Percentiles rank a stretch among this genome's conserved stretches.
These are phyloP conservation scores for Bembecia ichneumoniformis DNA, from an alignment of 2,888 invertebrate species.

Conservation along the genomic window DNA sequence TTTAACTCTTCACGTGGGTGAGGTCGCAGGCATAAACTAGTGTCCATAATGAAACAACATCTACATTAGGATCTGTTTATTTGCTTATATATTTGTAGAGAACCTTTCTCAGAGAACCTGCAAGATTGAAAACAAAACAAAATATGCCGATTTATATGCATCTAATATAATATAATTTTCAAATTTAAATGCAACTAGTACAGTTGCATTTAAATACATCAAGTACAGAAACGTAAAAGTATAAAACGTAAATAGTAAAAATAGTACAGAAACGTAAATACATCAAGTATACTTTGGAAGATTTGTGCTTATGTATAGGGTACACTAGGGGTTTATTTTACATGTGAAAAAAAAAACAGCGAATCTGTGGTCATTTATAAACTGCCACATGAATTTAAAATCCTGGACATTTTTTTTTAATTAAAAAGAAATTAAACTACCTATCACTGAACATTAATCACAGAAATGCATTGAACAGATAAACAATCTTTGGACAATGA, in stretches of 20 bases:
- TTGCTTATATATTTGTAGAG: constrained; percentile 12
- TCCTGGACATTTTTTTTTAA: neutral
- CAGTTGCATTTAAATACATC: neutral
- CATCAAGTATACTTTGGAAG: constrained; percentile 11
- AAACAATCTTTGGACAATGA: neutral
- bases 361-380: neutral
- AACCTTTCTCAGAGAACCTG: constrained; percentile 16
- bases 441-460: constrained; percentile 54
- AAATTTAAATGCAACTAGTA: neutral
- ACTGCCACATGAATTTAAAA: too few species aligned
- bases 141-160: constrained; percentile 1
- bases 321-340: constrained; percentile 1
- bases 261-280: constrained; percentile 1
- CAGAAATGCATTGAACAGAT: constrained; percentile 55
- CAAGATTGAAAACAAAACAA: neutral
- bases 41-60: constrained; percentile 3
- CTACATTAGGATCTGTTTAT: constrained; percentile 23
- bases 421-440: constrained; percentile 16
- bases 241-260: neutral
- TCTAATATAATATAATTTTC: constrained; percentile 1
- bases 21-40: too few species aligned
- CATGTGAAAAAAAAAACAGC: constrained; percentile 31
- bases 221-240: constrained; percentile 1
- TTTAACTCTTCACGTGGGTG: neutral
- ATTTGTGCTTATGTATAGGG: constrained; percentile 44